Percentiles rank a stretch among this genome's conserved stretches.
Evolutionary conservation across 2,888 invertebrate species (phyloP).

Genomic region (Peribatodes rhomboidaria): DNA sequence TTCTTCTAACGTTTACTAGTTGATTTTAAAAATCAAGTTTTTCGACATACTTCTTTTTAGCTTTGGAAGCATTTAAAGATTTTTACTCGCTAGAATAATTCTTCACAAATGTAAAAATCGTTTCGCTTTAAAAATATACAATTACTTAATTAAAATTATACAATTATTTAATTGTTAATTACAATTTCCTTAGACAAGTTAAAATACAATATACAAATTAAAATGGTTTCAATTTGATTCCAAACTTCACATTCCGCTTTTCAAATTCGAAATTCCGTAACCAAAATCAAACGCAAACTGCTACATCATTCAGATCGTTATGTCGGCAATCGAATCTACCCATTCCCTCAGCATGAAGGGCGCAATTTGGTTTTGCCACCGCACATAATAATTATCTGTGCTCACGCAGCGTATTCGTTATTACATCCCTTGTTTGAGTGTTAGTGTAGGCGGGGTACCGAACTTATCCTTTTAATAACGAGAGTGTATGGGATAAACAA

Average conservation of each 20-base stretch:
- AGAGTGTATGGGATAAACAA: constrained; percentile 33
- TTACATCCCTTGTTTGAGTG: constrained; percentile 46
- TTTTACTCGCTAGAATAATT: too few species aligned
- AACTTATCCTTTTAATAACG: constrained; percentile 40
- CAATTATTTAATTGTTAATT: too few species aligned
- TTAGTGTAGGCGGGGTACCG: constrained; percentile 37
- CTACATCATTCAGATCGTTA: constrained; percentile 34
- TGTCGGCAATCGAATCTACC: constrained; percentile 50
- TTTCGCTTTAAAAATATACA: too few species aligned
- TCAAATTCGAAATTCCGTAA: constrained; percentile 13
- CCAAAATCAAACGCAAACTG: constrained; percentile 33
- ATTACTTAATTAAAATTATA: too few species aligned
- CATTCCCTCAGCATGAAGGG: constrained; percentile 46
- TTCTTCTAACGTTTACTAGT: too few species aligned
- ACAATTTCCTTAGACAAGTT: too few species aligned
- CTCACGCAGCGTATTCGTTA: constrained; percentile 58
- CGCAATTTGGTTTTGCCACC: constrained; percentile 52
- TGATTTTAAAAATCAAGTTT: too few species aligned
- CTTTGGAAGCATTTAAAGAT: too few species aligned
- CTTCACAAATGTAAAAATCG: too few species aligned
- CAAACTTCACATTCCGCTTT: constrained; percentile 12
- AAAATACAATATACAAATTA: too few species aligned
- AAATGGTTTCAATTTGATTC: neutral
- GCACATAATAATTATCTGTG: constrained; percentile 59
- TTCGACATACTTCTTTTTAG: too few species aligned